Evolutionary conservation across 2,888 invertebrate genomes (phyloP), one percentile per base, ranked within the genome.

Genomic region (Spicauda simplicius): DNA sequence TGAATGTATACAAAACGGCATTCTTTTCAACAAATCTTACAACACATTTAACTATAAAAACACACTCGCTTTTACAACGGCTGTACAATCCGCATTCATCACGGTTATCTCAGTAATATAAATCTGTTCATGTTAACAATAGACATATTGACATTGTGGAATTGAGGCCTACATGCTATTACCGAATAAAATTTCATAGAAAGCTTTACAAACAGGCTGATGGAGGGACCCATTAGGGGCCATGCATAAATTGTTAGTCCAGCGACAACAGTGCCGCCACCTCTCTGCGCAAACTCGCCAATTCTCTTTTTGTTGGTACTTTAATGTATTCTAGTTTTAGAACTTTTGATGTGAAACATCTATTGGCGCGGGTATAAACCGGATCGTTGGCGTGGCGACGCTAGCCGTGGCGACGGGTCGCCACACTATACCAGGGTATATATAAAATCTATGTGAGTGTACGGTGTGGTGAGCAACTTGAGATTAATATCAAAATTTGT

Each of bases 221-320:
- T 89, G 87, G 90, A 83, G 81, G 84, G 73, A 71, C 76, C 91
- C 91, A 91, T 92, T 92, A 91, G 88, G 83, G 84, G 76, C 78
- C 87, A 88, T 91, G 92, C 91, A 92, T 91, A 92, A 91, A 90
- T 91, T 92, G 92, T 91, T 91, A 86, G 91, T 87, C 86, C 83
- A 88, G 86, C 80, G 83, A 82, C 85, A 82, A 81, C 85, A 84
- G 78, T n/a, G 63, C 45, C 63, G 45, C 53, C 58, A 53, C 57
- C 62, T 62, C 25, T 33, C 37, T 53, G n/a, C 52, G 12, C 11
- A 45, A 45, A 45, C 45, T 45, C 37, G 37, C 12, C 52, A 2
- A 10, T 19, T 37, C 53, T 58, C 14, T 53, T 61, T 61, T 53
- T 61, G 33, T 64, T 59, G 64, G 62, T 64, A 48, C 54, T 64